Conservation (phyloP, 2,797 vertebrate genomes). For the Mus minutoides region DNA sequence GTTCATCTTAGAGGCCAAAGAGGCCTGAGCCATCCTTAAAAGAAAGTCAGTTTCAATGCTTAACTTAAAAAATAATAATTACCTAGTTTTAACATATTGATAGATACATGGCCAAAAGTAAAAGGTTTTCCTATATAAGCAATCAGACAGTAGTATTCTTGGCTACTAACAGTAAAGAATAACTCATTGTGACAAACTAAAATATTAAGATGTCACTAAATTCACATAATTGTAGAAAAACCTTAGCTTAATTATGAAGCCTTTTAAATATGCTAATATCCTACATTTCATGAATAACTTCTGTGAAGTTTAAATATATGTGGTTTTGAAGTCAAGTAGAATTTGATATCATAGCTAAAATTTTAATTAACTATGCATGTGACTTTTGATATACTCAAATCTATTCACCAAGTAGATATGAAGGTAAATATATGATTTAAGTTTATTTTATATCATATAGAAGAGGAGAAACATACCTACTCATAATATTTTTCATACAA, state of each 20-base stretch:
- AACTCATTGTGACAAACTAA: slow-evolving; percentile 60
- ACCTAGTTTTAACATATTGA: slow-evolving; percentile 51
- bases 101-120: slow-evolving; percentile 34
- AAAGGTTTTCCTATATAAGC: slow-evolving; percentile 46
- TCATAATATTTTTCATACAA: slow-evolving; percentile 39
- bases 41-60: slow-evolving; percentile 23
- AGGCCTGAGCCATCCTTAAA: background rate
- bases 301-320: slow-evolving; percentile 38
- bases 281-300: slow-evolving; percentile 26
- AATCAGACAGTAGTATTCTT: background rate
- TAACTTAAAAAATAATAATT: slow-evolving; percentile 38
- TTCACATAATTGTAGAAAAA: slow-evolving; percentile 39
- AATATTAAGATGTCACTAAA: slow-evolving; percentile 52
- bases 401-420: background rate
- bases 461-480: slow-evolving; percentile 37
- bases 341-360: slow-evolving; percentile 24
- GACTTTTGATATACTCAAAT: slow-evolving; percentile 38
- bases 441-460: slow-evolving; percentile 7
- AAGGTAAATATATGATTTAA: slow-evolving; percentile 23
- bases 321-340: slow-evolving; percentile 28
- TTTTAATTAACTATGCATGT: slow-evolving; percentile 41
- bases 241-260: slow-evolving; percentile 1
- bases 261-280: slow-evolving; percentile 52
- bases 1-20: slow-evolving; percentile 41
- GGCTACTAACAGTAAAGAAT: slow-evolving; percentile 44